phyloP scores from a whole-genome alignment of 2,797 vertebrate species.

The Apodemus agrarius region DNA sequence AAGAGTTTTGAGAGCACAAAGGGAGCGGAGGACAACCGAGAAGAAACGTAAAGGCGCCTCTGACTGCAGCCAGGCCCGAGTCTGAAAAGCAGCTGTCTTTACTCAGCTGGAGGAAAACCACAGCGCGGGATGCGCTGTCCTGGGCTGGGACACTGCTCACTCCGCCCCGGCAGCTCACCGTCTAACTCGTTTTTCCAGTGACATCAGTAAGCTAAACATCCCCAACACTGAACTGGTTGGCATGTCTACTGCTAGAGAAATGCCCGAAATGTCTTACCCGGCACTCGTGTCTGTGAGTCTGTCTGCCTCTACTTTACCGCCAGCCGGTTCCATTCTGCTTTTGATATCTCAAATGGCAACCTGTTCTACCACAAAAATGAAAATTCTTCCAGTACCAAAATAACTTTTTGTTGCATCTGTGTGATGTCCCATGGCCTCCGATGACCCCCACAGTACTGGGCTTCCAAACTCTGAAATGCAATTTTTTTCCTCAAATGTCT shows the following conservation, averaged over 20 bases:
- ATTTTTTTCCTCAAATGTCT: neutral
- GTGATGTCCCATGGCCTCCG: neutral
- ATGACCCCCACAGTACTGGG: neutral
- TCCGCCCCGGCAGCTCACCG: conserved; percentile 60
- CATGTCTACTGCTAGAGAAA: conserved; percentile 59
- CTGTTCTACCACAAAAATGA: conserved; percentile 33
- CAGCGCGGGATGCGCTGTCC: conserved; percentile 60
- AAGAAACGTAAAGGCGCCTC: conserved; percentile 59
- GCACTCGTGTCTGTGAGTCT: neutral
- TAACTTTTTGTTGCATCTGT: conserved; percentile 33
- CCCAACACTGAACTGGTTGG: conserved; percentile 57
- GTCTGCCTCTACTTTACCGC: neutral
- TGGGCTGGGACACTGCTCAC: conserved; percentile 68
- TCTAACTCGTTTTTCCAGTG: conserved; percentile 78
- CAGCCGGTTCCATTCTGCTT: neutral
- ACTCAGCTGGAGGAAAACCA: conserved; percentile 80
- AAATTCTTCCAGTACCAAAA: conserved; percentile 56
- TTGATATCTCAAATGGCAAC: conserved; percentile 7
- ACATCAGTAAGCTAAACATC: conserved; percentile 54
- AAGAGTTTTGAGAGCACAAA: conserved; percentile 30
- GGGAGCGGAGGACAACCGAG: neutral
- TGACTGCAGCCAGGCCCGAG: conserved; percentile 58
- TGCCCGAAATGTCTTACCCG: neutral
- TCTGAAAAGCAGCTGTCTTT: conserved; percentile 74
- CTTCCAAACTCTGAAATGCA: conserved; percentile 45